These are phyloP conservation scores for Crypturellus undulatus DNA, from an alignment of 2,113 vertebrate species.

Conservation along the genomic window DNA sequence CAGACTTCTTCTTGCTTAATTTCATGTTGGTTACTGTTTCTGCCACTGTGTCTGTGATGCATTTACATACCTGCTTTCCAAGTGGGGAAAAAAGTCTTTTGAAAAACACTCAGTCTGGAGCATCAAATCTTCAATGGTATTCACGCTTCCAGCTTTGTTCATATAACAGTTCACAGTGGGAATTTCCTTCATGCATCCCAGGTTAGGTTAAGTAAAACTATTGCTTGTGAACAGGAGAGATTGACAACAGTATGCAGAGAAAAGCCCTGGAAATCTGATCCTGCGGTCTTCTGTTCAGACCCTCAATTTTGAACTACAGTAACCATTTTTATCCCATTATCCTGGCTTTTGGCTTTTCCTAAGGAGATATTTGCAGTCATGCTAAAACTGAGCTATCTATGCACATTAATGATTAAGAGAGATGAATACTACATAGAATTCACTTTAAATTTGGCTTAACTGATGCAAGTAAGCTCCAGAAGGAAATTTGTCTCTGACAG, in stretches of 20 bases:
- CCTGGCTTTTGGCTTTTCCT: background rate
- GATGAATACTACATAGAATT: background rate
- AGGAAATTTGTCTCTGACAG: background rate
- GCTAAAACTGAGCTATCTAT: background rate
- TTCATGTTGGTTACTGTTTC: background rate
- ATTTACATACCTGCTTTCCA: background rate
- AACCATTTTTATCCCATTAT: background rate
- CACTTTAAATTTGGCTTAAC: background rate
- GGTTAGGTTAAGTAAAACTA: background rate
- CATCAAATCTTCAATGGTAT: background rate
- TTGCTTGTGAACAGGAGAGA: background rate
- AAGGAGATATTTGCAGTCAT: background rate
- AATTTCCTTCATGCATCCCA: background rate
- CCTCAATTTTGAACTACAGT: background rate
- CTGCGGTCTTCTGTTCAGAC: background rate
- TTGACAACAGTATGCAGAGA: background rate
- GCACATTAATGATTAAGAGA: background rate
- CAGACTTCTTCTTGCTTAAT: background rate
- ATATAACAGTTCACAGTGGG: background rate
- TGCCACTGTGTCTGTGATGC: background rate
- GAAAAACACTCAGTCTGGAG: background rate
- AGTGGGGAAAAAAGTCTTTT: background rate
- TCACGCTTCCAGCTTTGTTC: background rate
- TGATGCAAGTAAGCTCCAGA: background rate
- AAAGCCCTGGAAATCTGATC: background rate